A percentile compares a stretch with the other conserved stretches of the same genome.
Evolutionary conservation across 37 sponge, comb jelly and placozoan genomes (phyloP).

Genomic region (Bolinopsis microptera): DNA sequence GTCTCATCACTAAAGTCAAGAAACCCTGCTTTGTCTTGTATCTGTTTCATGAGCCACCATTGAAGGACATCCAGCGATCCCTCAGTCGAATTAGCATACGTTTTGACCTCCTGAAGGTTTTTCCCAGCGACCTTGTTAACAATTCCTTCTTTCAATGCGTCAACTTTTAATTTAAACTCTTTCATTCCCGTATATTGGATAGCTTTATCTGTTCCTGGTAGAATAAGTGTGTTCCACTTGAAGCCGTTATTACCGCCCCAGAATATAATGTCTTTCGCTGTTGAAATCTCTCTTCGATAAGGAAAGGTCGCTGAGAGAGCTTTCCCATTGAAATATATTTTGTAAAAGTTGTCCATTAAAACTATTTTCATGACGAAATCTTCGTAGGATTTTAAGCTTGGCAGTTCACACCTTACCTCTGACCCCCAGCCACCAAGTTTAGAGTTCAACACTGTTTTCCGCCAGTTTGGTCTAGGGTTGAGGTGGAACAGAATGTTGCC

Average conservation of each 20-base stretch:
- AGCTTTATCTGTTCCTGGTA: neutral
- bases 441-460: neutral
- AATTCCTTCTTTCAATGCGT: neutral
- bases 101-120: neutral
- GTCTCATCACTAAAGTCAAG: neutral
- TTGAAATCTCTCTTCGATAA: neutral
- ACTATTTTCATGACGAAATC: neutral
- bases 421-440: neutral
- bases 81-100: neutral
- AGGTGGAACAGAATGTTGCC: neutral
- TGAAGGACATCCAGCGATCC: neutral
- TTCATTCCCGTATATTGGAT: neutral
- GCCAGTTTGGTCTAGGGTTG: neutral
- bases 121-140: neutral
- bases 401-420: neutral
- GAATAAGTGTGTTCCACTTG: neutral
- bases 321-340: neutral
- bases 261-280: neutral
- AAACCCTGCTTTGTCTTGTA: neutral
- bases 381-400: neutral
- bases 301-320: neutral
- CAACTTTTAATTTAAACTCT: neutral
- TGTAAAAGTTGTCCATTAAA: neutral
- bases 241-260: neutral
- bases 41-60: neutral